Base-by-base conservation (phyloP, 2,113 vertebrate genomes). In the Nyctibius bracteatus region DNA sequence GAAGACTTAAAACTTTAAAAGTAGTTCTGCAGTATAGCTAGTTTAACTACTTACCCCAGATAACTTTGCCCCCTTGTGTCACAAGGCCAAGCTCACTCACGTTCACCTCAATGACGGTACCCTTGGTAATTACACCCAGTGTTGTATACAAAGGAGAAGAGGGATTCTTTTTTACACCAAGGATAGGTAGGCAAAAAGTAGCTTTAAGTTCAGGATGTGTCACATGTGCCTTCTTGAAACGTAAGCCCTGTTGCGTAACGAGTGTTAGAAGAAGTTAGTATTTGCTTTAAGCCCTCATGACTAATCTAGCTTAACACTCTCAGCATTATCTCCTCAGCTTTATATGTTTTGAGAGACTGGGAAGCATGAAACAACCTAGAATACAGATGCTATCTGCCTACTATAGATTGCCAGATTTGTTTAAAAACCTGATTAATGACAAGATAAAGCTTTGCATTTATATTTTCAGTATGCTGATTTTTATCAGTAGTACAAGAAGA, bases 181-280 rank as follows among this genome's bases (percentile, higher is more conserved):
- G 98, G 95, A 99, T 99, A 84, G 99, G 99, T 5, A 99, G 98
- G 87, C 99, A 99, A 97, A 99, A 99, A 2, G 99, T 99, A 77
- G 99, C 99, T 97, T 99, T 99, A 88, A 99, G 98, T 96, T 99
- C 99, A 49, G 99, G 99, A 91, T 99, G 99, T 37, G 99, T 99
- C 90, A 99, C 99, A 2, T 99, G 99, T 47, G 99, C 99, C 93
- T 99, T 99, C 97, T 99, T 99, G 97, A 99, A 99, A 90, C 99
- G 98, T 74, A 99, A 98, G 85, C 99, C 99, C 99, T 99, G 54
- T 62, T 85, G 94, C 67, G 85, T 39, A 96, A 81, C 51, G 35
- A 92, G 77, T 8, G 14, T 92, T 49, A 73, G 20, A 86, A n/a
- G 4, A 5, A 44, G 39, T 81, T 41, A 88, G 0, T 28, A 49